These are phyloP conservation scores for Rhyzopertha dominica DNA, from an alignment of 1,140 invertebrate species.

Conservation along the genomic window DNA sequence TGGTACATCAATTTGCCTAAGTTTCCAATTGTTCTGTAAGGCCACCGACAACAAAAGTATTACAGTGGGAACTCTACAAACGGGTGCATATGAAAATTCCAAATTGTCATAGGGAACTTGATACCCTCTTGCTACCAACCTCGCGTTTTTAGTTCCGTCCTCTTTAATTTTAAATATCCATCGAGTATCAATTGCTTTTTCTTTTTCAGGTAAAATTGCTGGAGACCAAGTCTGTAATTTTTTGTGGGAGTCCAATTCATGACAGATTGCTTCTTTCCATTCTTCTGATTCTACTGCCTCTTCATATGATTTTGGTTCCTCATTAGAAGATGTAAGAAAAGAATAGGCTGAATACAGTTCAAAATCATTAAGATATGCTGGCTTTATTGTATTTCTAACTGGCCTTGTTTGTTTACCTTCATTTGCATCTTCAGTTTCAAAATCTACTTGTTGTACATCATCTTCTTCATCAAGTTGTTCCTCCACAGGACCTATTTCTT, in stretches of 20 bases:
- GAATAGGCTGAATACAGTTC: conserved; percentile 12
- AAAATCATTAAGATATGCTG: not conserved
- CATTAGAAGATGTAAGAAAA: conserved; percentile 3
- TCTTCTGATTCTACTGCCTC: too few relatives aligned
- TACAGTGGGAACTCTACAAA: conserved; percentile 12
- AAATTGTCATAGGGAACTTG: conserved; percentile 10
- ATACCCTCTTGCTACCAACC: conserved; percentile 31
- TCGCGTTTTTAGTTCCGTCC: conserved; percentile 28
- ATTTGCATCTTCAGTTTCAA: conserved; percentile 11
- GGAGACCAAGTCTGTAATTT: conserved; percentile 13
- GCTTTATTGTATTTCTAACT: conserved; percentile 6
- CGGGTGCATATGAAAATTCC: conserved; percentile 10
- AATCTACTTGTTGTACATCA: conserved; percentile 4
- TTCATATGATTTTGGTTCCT: conserved; percentile 5
- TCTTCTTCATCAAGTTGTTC: conserved; percentile 1
- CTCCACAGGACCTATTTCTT: not conserved
- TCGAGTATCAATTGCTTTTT: conserved; percentile 15
- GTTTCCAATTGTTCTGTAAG: conserved; percentile 7
- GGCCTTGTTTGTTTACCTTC: conserved; percentile 1
- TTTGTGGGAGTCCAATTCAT: conserved; percentile 10
- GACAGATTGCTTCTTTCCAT: conserved; percentile 8
- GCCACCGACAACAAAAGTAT: conserved; percentile 1
- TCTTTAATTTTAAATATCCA: conserved; percentile 32
- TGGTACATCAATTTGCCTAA: conserved; percentile 12
- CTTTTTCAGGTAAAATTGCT: conserved; percentile 6